A percentile compares a stretch with the other conserved stretches of the same genome.
phyloP scores from a whole-genome alignment of 2,888 invertebrate species.

The Chymomyza fuscimana region DNA sequence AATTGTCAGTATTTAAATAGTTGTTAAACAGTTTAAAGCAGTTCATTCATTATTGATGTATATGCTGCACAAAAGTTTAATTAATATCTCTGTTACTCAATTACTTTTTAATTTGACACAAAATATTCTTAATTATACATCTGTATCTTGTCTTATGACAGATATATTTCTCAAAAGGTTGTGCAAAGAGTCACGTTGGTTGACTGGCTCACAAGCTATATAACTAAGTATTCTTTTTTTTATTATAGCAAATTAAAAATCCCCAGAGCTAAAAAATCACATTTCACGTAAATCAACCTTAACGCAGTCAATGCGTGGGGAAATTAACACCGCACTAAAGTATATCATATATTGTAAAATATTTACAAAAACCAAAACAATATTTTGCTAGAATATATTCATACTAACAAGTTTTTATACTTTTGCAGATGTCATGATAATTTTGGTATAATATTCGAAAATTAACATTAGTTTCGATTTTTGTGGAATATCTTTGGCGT shows the following conservation, averaged over 20 bases:
- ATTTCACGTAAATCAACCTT: background rate
- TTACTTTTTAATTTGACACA: conserved; percentile 28
- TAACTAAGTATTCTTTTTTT: background rate
- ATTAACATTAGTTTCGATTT: background rate
- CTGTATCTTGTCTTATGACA: background rate
- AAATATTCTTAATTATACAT: conserved; percentile 39
- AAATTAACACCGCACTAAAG: background rate
- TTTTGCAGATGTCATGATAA: background rate
- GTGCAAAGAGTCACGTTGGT: conserved; percentile 4
- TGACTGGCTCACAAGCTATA: background rate
- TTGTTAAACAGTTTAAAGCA: too few relatives aligned
- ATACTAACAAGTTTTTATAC: background rate
- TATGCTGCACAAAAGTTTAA: too few relatives aligned
- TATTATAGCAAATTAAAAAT: background rate
- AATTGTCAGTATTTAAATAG: too few relatives aligned
- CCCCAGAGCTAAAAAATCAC: background rate
- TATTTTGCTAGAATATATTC: background rate
- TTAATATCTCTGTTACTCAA: too few relatives aligned
- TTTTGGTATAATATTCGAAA: background rate
- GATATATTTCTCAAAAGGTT: conserved; percentile 10
- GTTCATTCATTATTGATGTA: too few relatives aligned
- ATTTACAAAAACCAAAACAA: background rate
- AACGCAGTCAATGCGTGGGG: background rate
- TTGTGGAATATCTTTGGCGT: background rate
- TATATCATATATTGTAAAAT: background rate